phyloP scores from a whole-genome alignment of 2,113 vertebrate species.

The Microcebus lehilahytsara region DNA sequence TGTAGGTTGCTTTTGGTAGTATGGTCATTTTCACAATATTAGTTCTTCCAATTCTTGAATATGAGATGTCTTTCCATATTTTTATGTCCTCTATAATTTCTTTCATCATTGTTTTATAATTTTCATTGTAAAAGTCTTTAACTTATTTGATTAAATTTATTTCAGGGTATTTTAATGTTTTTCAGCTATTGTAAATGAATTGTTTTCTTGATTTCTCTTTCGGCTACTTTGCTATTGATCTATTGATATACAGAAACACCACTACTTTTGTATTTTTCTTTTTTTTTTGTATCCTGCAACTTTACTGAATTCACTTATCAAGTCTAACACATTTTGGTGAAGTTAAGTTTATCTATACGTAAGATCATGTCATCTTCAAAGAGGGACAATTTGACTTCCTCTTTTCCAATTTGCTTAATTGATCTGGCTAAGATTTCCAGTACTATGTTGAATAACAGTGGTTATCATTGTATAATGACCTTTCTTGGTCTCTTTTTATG shows the following conservation, averaged over 20 bases:
- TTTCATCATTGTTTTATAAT: not conserved
- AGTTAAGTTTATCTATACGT: not conserved
- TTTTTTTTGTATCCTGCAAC: not conserved
- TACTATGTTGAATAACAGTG: not conserved
- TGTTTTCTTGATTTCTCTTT: not conserved
- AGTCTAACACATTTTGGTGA: not conserved
- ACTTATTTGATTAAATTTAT: not conserved
- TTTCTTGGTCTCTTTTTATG: not conserved
- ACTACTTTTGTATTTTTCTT: not conserved
- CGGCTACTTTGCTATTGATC: not conserved
- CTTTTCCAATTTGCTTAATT: not conserved
- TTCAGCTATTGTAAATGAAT: not conserved
- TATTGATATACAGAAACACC: not conserved
- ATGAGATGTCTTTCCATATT: not conserved
- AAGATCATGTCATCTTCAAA: not conserved
- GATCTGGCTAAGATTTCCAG: not conserved
- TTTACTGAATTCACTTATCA: not conserved
- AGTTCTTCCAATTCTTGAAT: not conserved
- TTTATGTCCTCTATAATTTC: not conserved
- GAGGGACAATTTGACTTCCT: not conserved
- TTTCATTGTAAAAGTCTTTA: not conserved
- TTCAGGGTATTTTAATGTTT: not conserved
- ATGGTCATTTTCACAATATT: not conserved
- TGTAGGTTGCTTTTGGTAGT: not conserved
- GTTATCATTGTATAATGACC: not conserved